Evolutionary conservation across 2,888 invertebrate genomes (phyloP).

Genomic region (Stenolophus ochropezus): DNA sequence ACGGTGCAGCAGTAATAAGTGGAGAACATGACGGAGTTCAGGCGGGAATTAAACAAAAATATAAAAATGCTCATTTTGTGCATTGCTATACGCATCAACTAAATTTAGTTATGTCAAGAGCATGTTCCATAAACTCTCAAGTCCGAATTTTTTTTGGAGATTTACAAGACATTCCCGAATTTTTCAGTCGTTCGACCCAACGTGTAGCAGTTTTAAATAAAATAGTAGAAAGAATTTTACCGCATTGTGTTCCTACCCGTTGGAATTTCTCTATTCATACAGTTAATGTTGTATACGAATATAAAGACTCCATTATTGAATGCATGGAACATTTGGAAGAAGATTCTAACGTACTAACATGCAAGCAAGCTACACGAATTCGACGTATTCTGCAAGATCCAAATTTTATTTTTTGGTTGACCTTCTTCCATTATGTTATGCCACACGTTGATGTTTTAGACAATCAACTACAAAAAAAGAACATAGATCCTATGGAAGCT

Average conservation of each 20-base stretch:
- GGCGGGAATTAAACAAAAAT: slow-evolving; percentile 60
- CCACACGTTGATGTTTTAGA: slow-evolving; percentile 61
- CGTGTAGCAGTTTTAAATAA: slow-evolving; percentile 62
- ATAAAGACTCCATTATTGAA: slow-evolving; percentile 63
- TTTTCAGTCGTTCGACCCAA: slow-evolving; percentile 64
- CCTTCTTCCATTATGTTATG: slow-evolving; percentile 61
- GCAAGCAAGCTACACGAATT: slow-evolving; percentile 8
- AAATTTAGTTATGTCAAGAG: slow-evolving; percentile 62
- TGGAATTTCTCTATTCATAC: slow-evolving; percentile 63
- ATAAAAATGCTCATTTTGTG: slow-evolving; percentile 57
- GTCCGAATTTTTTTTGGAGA: slow-evolving; percentile 63
- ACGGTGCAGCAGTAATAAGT: slow-evolving; percentile 66
- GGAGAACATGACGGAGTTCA: slow-evolving; percentile 63
- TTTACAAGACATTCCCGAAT: slow-evolving; percentile 61
- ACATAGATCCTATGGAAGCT: slow-evolving; percentile 27
- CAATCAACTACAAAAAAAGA: slow-evolving; percentile 57
- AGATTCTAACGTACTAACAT: slow-evolving; percentile 57
- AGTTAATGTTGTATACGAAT: slow-evolving; percentile 62
- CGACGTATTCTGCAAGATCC: background rate
- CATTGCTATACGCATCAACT: slow-evolving; percentile 64
- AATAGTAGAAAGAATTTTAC: slow-evolving; percentile 60
- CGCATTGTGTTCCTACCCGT: slow-evolving; percentile 55
- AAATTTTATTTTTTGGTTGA: slow-evolving; percentile 62
- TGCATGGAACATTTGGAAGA: slow-evolving; percentile 64
- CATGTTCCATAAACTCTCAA: slow-evolving; percentile 54